These are phyloP conservation scores for Gallinago stenura DNA, from an alignment of 2,797 vertebrate species.

Conservation along the genomic window DNA sequence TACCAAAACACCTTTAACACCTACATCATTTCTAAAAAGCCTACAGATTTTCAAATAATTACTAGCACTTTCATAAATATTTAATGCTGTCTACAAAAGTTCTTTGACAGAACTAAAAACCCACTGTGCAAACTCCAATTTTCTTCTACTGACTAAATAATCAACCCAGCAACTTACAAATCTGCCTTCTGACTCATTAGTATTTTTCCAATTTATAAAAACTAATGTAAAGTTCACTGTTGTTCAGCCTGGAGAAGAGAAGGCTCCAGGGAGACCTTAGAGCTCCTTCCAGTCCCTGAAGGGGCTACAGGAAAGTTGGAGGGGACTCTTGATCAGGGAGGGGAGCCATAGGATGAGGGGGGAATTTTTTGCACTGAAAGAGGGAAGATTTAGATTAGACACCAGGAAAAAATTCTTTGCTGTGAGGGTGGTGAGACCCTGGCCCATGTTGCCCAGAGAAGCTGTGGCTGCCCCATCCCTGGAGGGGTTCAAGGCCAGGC, in stretches of 20 bases:
- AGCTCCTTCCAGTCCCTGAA: neutral
- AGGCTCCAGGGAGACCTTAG: neutral
- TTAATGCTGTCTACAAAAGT: constrained; percentile 21
- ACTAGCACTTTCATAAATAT: constrained; percentile 27
- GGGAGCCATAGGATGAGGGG: neutral
- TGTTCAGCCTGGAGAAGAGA: neutral
- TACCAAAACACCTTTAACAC: constrained; percentile 23
- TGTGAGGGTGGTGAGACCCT: neutral
- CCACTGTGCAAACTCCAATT: neutral
- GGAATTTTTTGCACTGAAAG: neutral
- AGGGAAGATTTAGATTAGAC: neutral
- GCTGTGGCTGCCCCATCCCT: neutral
- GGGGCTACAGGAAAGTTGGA: neutral
- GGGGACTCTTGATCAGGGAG: neutral
- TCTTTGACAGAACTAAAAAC: constrained; percentile 31
- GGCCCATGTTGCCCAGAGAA: neutral
- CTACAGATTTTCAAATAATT: constrained; percentile 52
- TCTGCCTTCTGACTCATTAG: neutral
- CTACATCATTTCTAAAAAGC: neutral
- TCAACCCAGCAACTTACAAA: neutral
- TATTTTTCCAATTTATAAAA: neutral
- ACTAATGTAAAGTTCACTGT: neutral
- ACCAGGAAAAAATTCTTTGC: neutral
- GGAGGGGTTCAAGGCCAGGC: neutral
- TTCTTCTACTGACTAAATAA: constrained; percentile 6